Evolutionary conservation across 2,888 invertebrate species (phyloP).

Genomic region (Drosophila barbarae): DNA sequence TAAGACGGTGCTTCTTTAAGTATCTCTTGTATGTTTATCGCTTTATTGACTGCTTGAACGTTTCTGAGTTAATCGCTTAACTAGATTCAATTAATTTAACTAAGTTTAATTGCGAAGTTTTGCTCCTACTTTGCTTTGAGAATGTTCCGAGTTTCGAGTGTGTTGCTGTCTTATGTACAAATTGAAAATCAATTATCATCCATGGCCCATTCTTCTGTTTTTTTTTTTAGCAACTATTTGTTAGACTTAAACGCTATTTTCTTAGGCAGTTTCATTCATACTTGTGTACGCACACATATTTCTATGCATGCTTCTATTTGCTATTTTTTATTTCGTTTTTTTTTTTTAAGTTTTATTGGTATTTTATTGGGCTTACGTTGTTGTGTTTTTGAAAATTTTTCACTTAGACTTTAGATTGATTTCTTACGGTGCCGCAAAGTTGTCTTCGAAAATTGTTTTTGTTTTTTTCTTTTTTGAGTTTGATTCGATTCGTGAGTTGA

Average conservation of each 20-base stretch:
- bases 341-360: constrained; percentile 32
- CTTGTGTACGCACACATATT: constrained; percentile 58
- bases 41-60: constrained; percentile 66
- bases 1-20: constrained; percentile 41
- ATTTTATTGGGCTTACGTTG: constrained; percentile 46
- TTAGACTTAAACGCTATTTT: constrained; percentile 62
- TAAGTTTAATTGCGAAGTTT: constrained; percentile 77
- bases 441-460: constrained; percentile 45
- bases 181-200: constrained; percentile 47
- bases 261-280: constrained; percentile 77
- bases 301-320: constrained; percentile 41
- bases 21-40: constrained; percentile 24
- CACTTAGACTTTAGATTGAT: constrained; percentile 37
- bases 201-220: constrained; percentile 6
- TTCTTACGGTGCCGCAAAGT: constrained; percentile 61
- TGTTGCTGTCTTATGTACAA: constrained; percentile 55
- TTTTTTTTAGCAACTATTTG: constrained; percentile 43
- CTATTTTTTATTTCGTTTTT: constrained; percentile 40
- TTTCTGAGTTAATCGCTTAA: constrained; percentile 55
- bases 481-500: constrained; percentile 39
- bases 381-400: constrained; percentile 27
- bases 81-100: constrained; percentile 51
- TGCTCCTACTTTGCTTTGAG: constrained; percentile 77
- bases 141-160: constrained; percentile 45
- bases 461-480: constrained; percentile 10